Conservation (phyloP, 2,797 vertebrate genomes). For the Acanthis flammea region DNA sequence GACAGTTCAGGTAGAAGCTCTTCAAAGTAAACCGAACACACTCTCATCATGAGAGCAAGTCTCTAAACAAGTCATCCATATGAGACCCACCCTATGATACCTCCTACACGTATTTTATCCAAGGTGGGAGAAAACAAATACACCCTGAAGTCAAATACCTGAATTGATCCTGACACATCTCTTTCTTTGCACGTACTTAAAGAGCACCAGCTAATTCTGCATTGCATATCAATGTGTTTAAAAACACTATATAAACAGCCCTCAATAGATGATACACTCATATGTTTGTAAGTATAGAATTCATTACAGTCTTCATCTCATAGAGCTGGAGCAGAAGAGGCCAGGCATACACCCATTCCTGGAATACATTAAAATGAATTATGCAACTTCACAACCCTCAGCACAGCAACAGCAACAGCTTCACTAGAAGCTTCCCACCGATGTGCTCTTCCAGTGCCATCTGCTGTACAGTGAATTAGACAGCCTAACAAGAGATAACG, state of each 20-base stretch:
- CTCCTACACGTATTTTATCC: not conserved
- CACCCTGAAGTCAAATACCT: not conserved
- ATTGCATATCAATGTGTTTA: not conserved
- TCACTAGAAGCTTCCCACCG: not conserved
- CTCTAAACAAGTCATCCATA: not conserved
- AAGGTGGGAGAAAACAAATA: not conserved
- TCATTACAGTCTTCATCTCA: not conserved
- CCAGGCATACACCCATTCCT: not conserved
- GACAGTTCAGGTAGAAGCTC: not conserved
- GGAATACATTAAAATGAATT: not conserved
- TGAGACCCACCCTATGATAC: not conserved
- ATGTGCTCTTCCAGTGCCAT: slow-evolving; percentile 44
- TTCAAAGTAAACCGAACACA: not conserved
- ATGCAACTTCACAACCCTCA: not conserved
- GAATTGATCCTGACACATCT: not conserved
- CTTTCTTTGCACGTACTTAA: not conserved
- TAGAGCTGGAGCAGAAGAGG: not conserved
- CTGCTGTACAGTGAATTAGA: slow-evolving; percentile 3
- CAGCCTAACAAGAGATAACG: not conserved
- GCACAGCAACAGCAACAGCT: not conserved
- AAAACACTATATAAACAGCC: not conserved
- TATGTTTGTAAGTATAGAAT: not conserved
- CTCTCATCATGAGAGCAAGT: not conserved
- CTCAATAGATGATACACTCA: not conserved
- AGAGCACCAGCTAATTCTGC: not conserved